These are phyloP conservation scores for Erinaceus europaeus DNA, from an alignment of 2,113 vertebrate species.

Conservation along the genomic window DNA sequence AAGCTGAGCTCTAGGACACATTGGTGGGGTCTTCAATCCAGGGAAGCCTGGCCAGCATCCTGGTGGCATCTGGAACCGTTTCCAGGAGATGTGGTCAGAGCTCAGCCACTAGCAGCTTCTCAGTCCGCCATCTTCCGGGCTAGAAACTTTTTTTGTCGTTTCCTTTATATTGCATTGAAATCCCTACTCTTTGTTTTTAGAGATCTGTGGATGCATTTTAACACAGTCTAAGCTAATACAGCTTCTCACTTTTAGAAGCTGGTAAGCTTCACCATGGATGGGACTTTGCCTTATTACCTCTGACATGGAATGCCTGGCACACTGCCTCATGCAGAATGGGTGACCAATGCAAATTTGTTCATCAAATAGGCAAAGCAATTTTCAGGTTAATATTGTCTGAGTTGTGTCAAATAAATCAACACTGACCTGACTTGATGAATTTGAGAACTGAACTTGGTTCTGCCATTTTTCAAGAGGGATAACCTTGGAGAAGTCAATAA, in stretches of 20 bases:
- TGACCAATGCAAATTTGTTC: background rate
- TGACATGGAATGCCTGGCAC: background rate
- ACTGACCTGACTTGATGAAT: background rate
- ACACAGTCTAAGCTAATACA: background rate
- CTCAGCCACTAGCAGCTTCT: too few relatives aligned
- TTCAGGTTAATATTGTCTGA: background rate
- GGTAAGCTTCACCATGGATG: background rate
- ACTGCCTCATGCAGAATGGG: background rate
- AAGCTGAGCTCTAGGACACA: too few relatives aligned
- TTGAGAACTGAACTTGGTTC: background rate
- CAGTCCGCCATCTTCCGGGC: too few relatives aligned
- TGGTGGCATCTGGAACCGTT: too few relatives aligned
- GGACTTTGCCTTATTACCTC: background rate
- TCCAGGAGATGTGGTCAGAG: too few relatives aligned
- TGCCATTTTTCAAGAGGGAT: background rate
- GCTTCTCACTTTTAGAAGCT: constrained; percentile 2
- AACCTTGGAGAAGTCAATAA: constrained; percentile 29
- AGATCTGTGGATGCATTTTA: background rate
- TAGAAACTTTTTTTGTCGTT: too few relatives aligned
- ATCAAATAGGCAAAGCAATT: background rate
- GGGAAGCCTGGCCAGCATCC: too few relatives aligned
- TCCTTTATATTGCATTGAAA: background rate
- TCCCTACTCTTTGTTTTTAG: constrained; percentile 11
- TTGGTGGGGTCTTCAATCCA: too few relatives aligned
- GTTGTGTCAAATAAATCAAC: background rate